Base-by-base conservation (phyloP, 2,888 invertebrate species). In the Melieria omissa region DNA sequence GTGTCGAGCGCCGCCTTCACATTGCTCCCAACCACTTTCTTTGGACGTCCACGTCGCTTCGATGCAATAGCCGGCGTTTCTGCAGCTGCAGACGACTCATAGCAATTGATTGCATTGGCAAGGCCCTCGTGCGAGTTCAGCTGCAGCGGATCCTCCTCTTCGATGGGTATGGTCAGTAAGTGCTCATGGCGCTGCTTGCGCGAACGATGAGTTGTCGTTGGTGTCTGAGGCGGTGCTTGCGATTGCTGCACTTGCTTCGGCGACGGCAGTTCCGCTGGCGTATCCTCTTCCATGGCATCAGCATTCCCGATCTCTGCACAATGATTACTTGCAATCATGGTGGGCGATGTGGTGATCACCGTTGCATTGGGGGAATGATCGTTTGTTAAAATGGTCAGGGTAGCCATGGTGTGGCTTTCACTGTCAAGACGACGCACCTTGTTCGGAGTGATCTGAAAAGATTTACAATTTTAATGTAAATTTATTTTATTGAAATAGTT, bases 31-130 rank as follows among this genome's bases (percentile, higher is more conserved):
- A 46, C 45, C 10, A 82, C 80, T 78, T 89, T 88, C 69, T 88
- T 84, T 0, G 89, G 89, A 45, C 89, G 80, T 4, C 89, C 89
- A n/a, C 89, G 85, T 74, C 87, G 78, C 61, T 71, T 55, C 68
- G 7, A 72, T 45, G 45, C 58, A 1, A 76, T 41, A 16, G 55
- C 52, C 46, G 16, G 52, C 65, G 14, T 44, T 41, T 16, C 58
- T 10, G 65, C 46, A 10, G 41, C 9, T 9, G 44, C 3, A n/a
- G 44, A 9, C 41, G 41, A 49, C n/a, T 60, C 72, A 29, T 64
- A 29, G 46, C 62, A 71, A 58, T 55, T 66, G 71, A 52, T 67
- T 16, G 64, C 72, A 66, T 16, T 70, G 63, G 46, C 29, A 42
- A 60, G 82, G 73, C 85, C 86, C 66, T 86, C 84, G 62, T 86